Conservation (phyloP, 2,797 vertebrate genomes). For the Molossus molossus region DNA sequence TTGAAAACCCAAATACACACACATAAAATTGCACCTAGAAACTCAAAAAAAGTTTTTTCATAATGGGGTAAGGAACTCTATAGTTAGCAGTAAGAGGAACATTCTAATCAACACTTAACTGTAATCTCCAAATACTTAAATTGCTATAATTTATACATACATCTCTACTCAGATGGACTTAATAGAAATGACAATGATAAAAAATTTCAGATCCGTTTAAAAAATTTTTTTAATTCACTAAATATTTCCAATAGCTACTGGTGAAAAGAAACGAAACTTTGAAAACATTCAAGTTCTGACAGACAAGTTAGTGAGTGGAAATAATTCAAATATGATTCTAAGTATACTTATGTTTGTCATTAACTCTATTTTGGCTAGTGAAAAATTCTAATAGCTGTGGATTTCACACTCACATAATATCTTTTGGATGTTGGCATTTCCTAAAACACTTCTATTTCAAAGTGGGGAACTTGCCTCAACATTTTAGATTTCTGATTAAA, state of each 20-base stretch:
- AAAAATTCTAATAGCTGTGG: background rate
- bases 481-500: constrained; percentile 40
- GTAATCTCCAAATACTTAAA: constrained; percentile 25
- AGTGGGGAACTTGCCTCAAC: background rate
- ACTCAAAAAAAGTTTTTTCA: constrained; percentile 12
- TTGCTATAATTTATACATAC: background rate
- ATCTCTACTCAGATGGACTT: background rate
- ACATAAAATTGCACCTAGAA: background rate
- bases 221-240: background rate
- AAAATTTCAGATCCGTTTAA: background rate
- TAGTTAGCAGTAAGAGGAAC: background rate
- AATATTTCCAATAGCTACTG: constrained; percentile 10
- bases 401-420: constrained; percentile 14
- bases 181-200: constrained; percentile 45
- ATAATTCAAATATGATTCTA: background rate
- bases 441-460: constrained; percentile 57
- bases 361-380: constrained; percentile 11
- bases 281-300: constrained; percentile 1
- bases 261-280: constrained; percentile 51
- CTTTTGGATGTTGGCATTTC: constrained; percentile 54
- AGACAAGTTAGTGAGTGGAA: constrained; percentile 35
- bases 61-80: background rate
- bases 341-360: background rate
- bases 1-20: background rate
- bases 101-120: background rate